Evolutionary conservation across 2,797 vertebrate species (phyloP), one percentile per base, ranked within the genome.

Genomic region (Simalia tracyae): DNA sequence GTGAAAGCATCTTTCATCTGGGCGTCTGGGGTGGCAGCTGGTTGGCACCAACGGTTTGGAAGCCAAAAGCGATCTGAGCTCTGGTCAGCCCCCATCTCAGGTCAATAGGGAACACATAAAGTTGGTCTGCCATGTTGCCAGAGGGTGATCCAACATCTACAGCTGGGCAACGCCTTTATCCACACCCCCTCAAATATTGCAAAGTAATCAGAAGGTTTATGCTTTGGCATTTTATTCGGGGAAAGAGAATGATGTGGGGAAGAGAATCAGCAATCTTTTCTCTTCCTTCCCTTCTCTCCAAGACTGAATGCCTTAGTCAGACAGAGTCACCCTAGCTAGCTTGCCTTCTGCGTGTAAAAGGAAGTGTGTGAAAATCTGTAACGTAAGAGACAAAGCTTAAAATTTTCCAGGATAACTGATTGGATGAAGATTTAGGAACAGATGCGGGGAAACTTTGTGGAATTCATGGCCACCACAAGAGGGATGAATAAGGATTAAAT

Each of bases 371-470:
- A 94, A 90, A 92, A 94, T 84, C 96, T 95, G 93, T 87, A 90
- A 84, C 42, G 86, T 61, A 90, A 87, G 94, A 94, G 88, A 95
- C 90, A 87, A 93, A 95, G 93, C 92, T 86, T 72, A 72, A 36
- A 72, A 72, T 72, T 36, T 72, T 2, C 31, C 31, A 72, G 31
- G n/a, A n/a, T 5, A 15, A 14, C 12, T 68, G 64, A 66, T 12
- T 15, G 66, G 66, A 5, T 36, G 68, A 17, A 3, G 15, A 17
- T 31, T 36, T 36, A 72, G 68, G 6, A 36, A 36, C 2, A 72
- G 31, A 19, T 19, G 36, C 8, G 50, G 50, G 50, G 50, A 54
- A 54, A 54, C 50, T 54, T 36, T 8, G 6, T 7, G 17, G 31
- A 72, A 19, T 8, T 2, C 2, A 2, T 19, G 31, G 31, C 31